Evolutionary conservation across 2,888 invertebrate species (phyloP).

Genomic region (Pollenia griseotomentosa): DNA sequence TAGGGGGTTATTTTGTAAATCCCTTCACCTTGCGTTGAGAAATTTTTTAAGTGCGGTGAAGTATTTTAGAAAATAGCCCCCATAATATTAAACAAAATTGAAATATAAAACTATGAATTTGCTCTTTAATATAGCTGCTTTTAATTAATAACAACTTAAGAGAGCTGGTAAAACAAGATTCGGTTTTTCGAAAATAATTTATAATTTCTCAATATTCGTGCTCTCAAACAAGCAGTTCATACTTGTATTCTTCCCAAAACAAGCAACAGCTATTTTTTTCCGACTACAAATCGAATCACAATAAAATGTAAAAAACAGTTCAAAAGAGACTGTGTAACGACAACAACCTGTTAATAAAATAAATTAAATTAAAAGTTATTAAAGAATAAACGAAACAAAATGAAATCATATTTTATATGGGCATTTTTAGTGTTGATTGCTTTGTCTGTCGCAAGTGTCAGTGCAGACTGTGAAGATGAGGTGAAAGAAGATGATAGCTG

Average conservation of each 20-base stretch:
- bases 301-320: conserved; percentile 44
- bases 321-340: conserved; percentile 27
- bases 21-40: no score
- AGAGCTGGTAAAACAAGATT: conserved; percentile 20
- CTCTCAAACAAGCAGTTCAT: background rate
- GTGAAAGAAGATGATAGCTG: conserved; percentile 74
- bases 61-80: no score
- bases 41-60: no score
- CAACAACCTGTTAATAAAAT: conserved; percentile 9
- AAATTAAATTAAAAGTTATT: background rate
- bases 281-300: conserved; percentile 40
- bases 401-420: conserved; percentile 76
- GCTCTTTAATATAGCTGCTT: background rate
- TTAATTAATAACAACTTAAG: background rate
- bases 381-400: conserved; percentile 58
- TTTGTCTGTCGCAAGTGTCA: conserved; percentile 60
- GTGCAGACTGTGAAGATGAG: conserved; percentile 76
- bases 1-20: no score
- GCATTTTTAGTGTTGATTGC: conserved; percentile 74
- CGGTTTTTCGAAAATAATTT: background rate
- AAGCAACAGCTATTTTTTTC: conserved; percentile 14
- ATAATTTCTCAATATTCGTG: conserved; percentile 11
- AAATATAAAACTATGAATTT: no score
- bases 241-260: conserved; percentile 3
- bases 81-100: no score